A percentile compares a stretch with the other conserved stretches of the same genome.
Evolutionary conservation across 2,797 vertebrate genomes (phyloP).

Genomic region (Todus mexicanus): DNA sequence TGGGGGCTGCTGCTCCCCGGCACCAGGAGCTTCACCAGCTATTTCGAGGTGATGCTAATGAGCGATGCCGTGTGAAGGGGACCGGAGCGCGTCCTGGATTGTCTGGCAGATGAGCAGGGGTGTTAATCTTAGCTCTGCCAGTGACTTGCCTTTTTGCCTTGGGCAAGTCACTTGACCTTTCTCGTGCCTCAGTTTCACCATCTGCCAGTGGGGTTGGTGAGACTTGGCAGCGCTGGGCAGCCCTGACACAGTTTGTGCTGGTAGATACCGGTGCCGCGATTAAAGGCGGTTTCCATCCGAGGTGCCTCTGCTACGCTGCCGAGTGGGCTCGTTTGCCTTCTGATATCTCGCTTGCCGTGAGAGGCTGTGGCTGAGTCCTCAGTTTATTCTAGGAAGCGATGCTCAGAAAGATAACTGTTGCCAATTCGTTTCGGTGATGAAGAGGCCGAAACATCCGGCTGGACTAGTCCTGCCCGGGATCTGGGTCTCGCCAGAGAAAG

Average conservation of each 20-base stretch:
- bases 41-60: neutral
- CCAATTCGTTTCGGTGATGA: neutral
- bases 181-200: neutral
- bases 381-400: neutral
- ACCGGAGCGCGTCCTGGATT: neutral
- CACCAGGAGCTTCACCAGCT: neutral
- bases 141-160: neutral
- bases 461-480: conserved; percentile 25
- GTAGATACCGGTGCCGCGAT: neutral
- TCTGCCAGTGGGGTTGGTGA: neutral
- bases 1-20: conserved; percentile 6
- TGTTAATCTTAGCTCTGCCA: neutral
- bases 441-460: conserved; percentile 1
- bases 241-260: neutral
- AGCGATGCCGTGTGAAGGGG: neutral
- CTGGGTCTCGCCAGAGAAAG: conserved; percentile 28
- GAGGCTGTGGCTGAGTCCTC: neutral
- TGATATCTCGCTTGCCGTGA: accelerated
- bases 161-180: neutral
- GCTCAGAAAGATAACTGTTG: conserved; percentile 16
- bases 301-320: neutral
- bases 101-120: neutral
- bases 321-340: neutral
- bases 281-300: neutral
- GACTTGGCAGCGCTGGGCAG: neutral